Evolutionary conservation across 1,140 invertebrate species (phyloP).

Genomic region (Drosophila miranda): DNA sequence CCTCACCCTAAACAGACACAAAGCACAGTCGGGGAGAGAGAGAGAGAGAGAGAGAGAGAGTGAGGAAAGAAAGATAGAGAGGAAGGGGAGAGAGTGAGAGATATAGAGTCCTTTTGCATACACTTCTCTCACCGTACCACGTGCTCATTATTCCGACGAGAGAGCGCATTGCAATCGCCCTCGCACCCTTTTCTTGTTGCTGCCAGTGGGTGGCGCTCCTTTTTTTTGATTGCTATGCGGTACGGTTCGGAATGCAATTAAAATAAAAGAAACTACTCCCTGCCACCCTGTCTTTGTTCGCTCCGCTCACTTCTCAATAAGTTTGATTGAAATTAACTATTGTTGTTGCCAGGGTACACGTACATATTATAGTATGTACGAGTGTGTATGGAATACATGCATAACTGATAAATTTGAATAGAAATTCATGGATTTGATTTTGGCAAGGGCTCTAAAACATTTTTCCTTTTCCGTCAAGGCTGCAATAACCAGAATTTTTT

Average conservation of each 20-base stretch:
- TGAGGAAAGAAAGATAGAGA: too few relatives aligned
- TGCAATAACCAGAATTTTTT: too few relatives aligned
- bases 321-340: slow-evolving; percentile 23
- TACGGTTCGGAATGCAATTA: slow-evolving; percentile 51
- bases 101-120: slow-evolving; percentile 50
- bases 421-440: too few relatives aligned
- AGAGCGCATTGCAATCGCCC: neutral
- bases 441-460: too few relatives aligned
- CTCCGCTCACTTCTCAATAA: too few relatives aligned
- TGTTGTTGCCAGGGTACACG: slow-evolving; percentile 8
- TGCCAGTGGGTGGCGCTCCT: neutral
- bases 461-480: too few relatives aligned
- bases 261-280: slow-evolving; percentile 5
- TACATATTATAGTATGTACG: too few relatives aligned
- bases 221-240: slow-evolving; percentile 13
- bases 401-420: too few relatives aligned
- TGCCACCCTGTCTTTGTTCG: slow-evolving; percentile 18
- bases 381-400: too few relatives aligned
- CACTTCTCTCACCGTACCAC: slow-evolving; percentile 60
- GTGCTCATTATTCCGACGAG: slow-evolving; percentile 60
- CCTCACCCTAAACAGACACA: slow-evolving; percentile 7
- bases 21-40: slow-evolving; percentile 6
- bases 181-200: slow-evolving; percentile 48
- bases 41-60: neutral
- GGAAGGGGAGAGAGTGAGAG: slow-evolving; percentile 1